Conservation (phyloP, 2,888 invertebrate species). For the Corythucha ciliata region DNA sequence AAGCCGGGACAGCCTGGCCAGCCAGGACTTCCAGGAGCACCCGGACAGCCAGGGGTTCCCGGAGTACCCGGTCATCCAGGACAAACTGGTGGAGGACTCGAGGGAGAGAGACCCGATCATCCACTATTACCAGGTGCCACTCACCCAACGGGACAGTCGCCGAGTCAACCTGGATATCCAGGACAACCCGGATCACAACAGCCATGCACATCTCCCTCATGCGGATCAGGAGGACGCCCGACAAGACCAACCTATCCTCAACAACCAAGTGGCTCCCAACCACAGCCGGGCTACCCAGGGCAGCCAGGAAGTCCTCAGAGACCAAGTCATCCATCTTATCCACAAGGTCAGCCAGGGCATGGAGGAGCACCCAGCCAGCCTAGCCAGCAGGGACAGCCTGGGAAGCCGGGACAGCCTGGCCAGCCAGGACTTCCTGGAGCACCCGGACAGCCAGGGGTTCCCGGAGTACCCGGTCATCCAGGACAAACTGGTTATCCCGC, state of each 20-base stretch:
- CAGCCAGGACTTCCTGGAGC: slow-evolving; percentile 32
- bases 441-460: slow-evolving; percentile 24
- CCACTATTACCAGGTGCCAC: slow-evolving; percentile 36
- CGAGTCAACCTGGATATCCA: slow-evolving; percentile 40
- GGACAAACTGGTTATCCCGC: slow-evolving; percentile 39
- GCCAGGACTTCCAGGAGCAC: slow-evolving; percentile 31
- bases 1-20: slow-evolving; percentile 26
- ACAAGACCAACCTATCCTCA: slow-evolving; percentile 29
- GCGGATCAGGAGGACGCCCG: slow-evolving; percentile 18
- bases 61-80: slow-evolving; percentile 29
- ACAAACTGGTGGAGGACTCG: slow-evolving; percentile 24
- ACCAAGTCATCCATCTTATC: slow-evolving; percentile 39
- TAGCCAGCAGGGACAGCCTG: slow-evolving; percentile 37
- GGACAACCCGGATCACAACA: slow-evolving; percentile 23
- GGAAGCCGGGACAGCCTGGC: slow-evolving; percentile 40
- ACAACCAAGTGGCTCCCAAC: slow-evolving; percentile 29
- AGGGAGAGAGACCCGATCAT: too few species aligned
- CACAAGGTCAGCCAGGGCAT: slow-evolving; percentile 23
- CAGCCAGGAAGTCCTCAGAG: slow-evolving; percentile 38
- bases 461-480: slow-evolving; percentile 33
- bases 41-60: slow-evolving; percentile 29
- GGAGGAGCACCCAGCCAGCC: slow-evolving; percentile 38
- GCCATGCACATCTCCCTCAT: too few species aligned
- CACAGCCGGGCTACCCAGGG: slow-evolving; percentile 34
- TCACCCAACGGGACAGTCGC: slow-evolving; percentile 18